Percentiles rank a stretch among this genome's conserved stretches.
These are phyloP conservation scores for Crambe crambe DNA, from an alignment of 37 sponge, comb jelly and placozoan genomes.

Conservation along the genomic window DNA sequence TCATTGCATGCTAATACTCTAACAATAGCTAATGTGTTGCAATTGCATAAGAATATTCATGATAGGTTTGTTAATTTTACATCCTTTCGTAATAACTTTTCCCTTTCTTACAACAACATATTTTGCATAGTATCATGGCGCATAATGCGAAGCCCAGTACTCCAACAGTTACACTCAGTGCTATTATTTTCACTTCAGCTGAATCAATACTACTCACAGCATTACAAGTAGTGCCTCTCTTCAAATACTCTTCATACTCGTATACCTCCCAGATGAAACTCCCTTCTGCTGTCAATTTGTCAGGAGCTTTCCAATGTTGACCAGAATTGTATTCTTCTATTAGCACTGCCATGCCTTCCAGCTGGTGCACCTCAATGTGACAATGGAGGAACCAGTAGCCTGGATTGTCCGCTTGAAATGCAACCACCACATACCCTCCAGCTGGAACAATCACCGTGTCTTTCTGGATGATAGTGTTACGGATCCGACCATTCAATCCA, in stretches of 20 bases:
- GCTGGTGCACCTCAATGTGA: constrained; percentile 78
- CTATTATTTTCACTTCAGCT: too few relatives aligned
- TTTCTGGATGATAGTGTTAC: constrained; percentile 29
- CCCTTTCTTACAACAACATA: too few relatives aligned
- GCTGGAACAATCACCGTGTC: constrained; percentile 85
- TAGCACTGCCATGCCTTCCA: constrained; percentile 79
- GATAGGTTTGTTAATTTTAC: too few relatives aligned
- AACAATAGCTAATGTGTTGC: too few relatives aligned
- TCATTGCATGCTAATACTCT: too few relatives aligned
- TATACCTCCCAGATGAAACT: constrained; percentile 13
- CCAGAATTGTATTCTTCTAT: constrained; percentile 26
- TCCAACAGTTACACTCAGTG: too few relatives aligned
- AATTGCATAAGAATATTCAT: too few relatives aligned
- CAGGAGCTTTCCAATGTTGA: constrained; percentile 1
- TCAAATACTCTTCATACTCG: neutral
- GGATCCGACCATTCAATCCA: neutral
- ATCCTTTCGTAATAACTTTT: too few relatives aligned
- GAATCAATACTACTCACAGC: too few relatives aligned
- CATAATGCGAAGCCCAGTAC: too few relatives aligned
- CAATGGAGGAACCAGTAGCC: constrained; percentile 92
- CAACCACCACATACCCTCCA: constrained; percentile 78
- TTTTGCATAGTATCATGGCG: too few relatives aligned
- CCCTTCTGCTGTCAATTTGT: neutral
- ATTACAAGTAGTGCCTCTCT: neutral
- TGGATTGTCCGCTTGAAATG: constrained; percentile 75